These are phyloP conservation scores for Callospermophilus lateralis DNA, from an alignment of 2,113 vertebrate species.

Conservation along the genomic window DNA sequence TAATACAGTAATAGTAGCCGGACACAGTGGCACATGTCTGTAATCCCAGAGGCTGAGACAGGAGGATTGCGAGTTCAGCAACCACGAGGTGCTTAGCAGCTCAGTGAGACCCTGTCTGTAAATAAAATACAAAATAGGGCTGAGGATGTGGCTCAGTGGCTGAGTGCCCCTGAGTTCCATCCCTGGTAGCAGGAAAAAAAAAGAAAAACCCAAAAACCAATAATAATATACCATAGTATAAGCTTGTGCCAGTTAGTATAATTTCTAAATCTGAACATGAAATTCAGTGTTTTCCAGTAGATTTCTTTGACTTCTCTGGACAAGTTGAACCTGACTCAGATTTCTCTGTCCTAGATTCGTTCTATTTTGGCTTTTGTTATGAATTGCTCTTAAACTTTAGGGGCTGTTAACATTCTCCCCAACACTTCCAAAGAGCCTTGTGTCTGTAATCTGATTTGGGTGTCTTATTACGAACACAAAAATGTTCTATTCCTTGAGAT, in stretches of 20 bases:
- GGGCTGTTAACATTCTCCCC: background rate
- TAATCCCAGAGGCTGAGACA: too few species aligned
- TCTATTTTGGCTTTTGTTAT: constrained; percentile 65
- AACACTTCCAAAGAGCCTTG: constrained; percentile 49
- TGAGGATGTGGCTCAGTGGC: too few species aligned
- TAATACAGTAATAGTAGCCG: background rate
- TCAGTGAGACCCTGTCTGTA: too few species aligned
- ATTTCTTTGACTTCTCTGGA: constrained; percentile 36
- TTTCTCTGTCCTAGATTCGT: constrained; percentile 53
- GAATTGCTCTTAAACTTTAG: constrained; percentile 18
- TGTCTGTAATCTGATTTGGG: constrained; percentile 74
- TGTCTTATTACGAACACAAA: constrained; percentile 68
- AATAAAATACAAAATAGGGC: too few species aligned
- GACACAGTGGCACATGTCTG: too few species aligned
- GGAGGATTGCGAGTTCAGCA: too few species aligned
- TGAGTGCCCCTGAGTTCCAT: too few species aligned
- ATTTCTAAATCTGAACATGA: background rate
- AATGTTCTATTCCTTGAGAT: constrained; percentile 60
- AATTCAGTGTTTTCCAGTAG: background rate
- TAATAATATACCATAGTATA: too few species aligned
- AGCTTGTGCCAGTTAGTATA: background rate
- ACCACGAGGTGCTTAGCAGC: too few species aligned
- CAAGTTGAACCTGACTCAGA: background rate
- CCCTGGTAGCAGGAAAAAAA: too few species aligned
- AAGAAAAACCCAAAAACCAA: too few species aligned